Conservation (phyloP, 2,113 vertebrate species). For the Lophochroa leadbeateri region DNA sequence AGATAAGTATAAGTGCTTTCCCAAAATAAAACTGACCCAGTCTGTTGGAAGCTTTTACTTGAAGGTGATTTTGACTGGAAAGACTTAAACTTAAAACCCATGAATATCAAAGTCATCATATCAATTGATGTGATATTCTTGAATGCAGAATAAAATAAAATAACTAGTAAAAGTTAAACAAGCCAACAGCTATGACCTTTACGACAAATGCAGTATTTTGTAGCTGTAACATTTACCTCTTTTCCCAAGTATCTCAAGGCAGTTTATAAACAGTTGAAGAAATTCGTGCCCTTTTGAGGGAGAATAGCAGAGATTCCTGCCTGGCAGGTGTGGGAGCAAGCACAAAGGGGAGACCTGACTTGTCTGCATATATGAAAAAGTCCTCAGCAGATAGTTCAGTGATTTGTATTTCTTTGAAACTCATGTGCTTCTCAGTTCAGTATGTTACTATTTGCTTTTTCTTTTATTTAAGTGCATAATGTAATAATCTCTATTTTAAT, state of each 20-base stretch:
- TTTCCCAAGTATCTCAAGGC: not conserved
- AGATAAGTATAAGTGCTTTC: slow-evolving; percentile 26
- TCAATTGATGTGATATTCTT: not conserved
- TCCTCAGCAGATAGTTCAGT: not conserved
- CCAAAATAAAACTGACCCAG: slow-evolving; percentile 1
- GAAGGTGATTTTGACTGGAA: not conserved
- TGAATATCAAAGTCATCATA: not conserved
- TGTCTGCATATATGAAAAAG: not conserved
- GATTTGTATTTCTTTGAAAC: not conserved
- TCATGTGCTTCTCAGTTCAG: not conserved
- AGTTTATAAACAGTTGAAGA: not conserved
- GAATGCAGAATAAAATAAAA: not conserved
- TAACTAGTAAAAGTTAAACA: not conserved
- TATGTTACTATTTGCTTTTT: not conserved
- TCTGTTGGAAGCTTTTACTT: slow-evolving; percentile 14
- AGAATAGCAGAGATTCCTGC: not conserved
- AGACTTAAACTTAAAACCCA: not conserved
- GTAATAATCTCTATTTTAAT: not conserved
- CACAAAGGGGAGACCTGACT: not conserved
- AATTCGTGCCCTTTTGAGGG: not conserved
- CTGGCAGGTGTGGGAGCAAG: not conserved
- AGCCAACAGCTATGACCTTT: not conserved
- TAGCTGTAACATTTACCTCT: not conserved
- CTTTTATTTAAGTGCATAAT: not conserved
- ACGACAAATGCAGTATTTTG: not conserved